Percentiles rank a stretch among this genome's conserved stretches.
Evolutionary conservation across 2,113 vertebrate genomes (phyloP).

Genomic region (Charadrius vociferus): DNA sequence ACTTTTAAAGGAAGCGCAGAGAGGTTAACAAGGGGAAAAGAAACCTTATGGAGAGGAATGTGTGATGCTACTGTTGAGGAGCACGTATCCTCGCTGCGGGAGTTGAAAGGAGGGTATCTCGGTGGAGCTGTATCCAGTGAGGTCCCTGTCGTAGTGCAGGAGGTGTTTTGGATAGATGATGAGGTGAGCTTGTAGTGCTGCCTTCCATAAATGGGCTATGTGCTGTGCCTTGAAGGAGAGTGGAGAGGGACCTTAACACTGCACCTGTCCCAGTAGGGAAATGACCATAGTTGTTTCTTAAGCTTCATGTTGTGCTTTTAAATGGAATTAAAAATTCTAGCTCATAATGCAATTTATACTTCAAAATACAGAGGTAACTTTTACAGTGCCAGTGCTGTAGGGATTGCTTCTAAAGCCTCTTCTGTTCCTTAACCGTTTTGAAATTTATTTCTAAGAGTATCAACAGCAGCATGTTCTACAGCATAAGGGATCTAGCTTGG

Average conservation of each 20-base stretch:
- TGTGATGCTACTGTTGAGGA: not conserved
- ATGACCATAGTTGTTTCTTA: not conserved
- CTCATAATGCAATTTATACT: not conserved
- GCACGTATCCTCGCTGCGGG: not conserved
- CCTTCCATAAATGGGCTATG: accelerated
- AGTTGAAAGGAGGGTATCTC: not conserved
- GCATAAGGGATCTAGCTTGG: not conserved
- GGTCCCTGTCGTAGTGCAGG: not conserved
- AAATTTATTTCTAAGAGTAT: not conserved
- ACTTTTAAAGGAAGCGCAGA: not conserved
- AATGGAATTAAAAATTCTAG: not conserved
- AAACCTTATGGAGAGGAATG: not conserved
- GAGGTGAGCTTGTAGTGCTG: not conserved
- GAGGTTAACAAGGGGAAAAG: not conserved
- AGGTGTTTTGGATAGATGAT: not conserved
- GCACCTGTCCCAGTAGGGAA: not conserved
- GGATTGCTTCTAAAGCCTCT: not conserved
- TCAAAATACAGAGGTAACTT: not conserved
- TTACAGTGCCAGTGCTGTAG: not conserved
- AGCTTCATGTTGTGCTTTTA: not conserved
- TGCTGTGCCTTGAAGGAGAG: not conserved
- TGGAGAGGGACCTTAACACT: not conserved
- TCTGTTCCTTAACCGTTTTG: not conserved
- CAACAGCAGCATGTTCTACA: not conserved
- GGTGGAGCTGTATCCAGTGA: not conserved